Evolutionary conservation across 2,113 vertebrate genomes (phyloP).

Genomic region (Rana temporaria): DNA sequence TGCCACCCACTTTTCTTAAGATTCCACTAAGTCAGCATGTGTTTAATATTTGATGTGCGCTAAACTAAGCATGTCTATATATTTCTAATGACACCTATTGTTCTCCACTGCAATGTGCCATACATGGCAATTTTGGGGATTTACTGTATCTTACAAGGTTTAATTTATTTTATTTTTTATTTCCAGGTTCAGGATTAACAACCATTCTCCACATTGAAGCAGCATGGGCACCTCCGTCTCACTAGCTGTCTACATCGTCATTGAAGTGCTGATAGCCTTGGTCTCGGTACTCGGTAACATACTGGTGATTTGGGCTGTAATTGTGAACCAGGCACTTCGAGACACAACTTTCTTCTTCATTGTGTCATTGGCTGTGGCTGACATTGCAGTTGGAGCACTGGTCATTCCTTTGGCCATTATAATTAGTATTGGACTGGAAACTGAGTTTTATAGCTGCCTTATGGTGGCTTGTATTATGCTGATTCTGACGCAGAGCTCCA

Average conservation of each 20-base stretch:
- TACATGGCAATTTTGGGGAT: no score
- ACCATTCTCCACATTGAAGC: conserved; percentile 31
- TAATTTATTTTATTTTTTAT: conserved; percentile 4
- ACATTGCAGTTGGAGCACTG: conserved; percentile 92
- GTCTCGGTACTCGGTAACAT: conserved; percentile 93
- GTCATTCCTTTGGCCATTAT: conserved; percentile 94
- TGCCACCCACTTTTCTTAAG: no score
- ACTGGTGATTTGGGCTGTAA: conserved; percentile 97
- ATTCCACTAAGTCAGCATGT: no score
- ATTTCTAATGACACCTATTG: no score
- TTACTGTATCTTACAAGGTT: no score
- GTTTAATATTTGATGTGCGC: no score
- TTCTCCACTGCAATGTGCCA: no score
- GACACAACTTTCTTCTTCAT: conserved; percentile 97
- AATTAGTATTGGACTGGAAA: conserved; percentile 86
- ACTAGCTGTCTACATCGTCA: conserved; percentile 85
- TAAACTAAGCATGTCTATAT: no score
- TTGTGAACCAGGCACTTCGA: conserved; percentile 87
- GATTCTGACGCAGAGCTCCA: conserved; percentile 96
- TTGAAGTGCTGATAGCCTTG: conserved; percentile 91
- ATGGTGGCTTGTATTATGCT: conserved; percentile 89
- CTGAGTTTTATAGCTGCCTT: conserved; percentile 91
- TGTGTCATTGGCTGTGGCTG: conserved; percentile 91
- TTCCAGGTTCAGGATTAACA: conserved; percentile 37
- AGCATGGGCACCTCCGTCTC: conserved; percentile 79